Evolutionary conservation across 2,888 invertebrate genomes (phyloP).

Genomic region (Dendrolimus houi): DNA sequence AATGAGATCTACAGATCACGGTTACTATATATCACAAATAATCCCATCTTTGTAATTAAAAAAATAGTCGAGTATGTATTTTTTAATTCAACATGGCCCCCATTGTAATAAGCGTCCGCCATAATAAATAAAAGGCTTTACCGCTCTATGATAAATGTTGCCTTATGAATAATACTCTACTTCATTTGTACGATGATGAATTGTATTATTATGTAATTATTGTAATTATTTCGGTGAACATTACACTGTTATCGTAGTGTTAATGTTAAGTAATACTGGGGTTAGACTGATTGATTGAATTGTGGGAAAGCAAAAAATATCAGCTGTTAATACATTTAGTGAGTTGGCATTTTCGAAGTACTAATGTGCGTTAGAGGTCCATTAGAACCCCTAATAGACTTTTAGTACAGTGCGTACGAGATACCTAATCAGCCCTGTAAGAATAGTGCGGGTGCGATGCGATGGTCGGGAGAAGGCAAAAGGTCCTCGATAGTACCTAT

Average conservation of each 20-base stretch:
- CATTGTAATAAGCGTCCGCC: not conserved
- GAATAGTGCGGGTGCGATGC: too few species aligned
- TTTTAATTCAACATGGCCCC: not conserved
- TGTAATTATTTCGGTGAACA: not conserved
- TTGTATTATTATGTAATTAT: not conserved
- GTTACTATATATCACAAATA: too few species aligned
- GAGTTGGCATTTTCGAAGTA: too few species aligned
- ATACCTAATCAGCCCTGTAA: too few species aligned
- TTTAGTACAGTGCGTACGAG: too few species aligned
- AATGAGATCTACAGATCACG: too few species aligned
- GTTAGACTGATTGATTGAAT: conserved; percentile 1
- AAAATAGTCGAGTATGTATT: not conserved
- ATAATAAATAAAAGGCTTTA: not conserved
- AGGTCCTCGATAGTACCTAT: too few species aligned
- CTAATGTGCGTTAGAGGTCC: too few species aligned
- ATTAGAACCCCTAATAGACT: too few species aligned
- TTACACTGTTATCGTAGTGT: too few species aligned
- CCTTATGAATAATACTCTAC: not conserved
- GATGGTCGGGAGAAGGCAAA: too few species aligned
- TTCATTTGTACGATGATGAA: not conserved
- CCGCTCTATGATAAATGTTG: not conserved
- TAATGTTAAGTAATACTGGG: not conserved
- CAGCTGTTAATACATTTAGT: not conserved
- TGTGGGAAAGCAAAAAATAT: not conserved
- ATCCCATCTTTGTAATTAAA: too few species aligned